Evolutionary conservation across 2,888 invertebrate species (phyloP).

Genomic region (Gymnosoma rotundatum): DNA sequence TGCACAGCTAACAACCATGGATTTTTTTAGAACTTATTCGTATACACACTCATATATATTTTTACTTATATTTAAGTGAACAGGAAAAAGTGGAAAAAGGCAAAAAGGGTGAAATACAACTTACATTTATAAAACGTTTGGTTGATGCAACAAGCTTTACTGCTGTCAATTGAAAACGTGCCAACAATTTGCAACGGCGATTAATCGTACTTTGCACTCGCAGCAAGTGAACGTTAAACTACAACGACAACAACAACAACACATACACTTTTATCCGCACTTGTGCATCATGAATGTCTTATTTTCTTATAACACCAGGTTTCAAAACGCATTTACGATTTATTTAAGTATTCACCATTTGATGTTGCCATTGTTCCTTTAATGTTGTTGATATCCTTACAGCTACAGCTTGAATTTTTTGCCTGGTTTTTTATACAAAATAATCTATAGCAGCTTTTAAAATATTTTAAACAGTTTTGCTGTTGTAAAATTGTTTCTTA

Average conservation of each 20-base stretch:
- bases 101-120: slow-evolving; percentile 35
- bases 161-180: slow-evolving; percentile 81
- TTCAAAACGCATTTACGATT: slow-evolving; percentile 58
- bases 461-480: slow-evolving; percentile 35
- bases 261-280: not conserved
- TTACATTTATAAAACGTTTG: slow-evolving; percentile 66
- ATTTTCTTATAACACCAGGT: slow-evolving; percentile 54
- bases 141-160: slow-evolving; percentile 70
- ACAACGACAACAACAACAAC: slow-evolving; percentile 14
- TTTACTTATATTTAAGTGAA: not conserved
- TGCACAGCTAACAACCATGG: slow-evolving; percentile 61
- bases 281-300: slow-evolving; percentile 53
- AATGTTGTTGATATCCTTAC: slow-evolving; percentile 20
- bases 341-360: slow-evolving; percentile 26
- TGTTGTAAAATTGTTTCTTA: slow-evolving; percentile 10
- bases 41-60: not conserved
- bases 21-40: slow-evolving; percentile 27
- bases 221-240: slow-evolving; percentile 38
- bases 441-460: slow-evolving; percentile 13
- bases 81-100: not conserved
- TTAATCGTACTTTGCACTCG: slow-evolving; percentile 76
- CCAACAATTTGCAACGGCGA: slow-evolving; percentile 82
- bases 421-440: slow-evolving; percentile 28
- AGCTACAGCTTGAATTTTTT: slow-evolving; percentile 26
- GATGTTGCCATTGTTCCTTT: slow-evolving; percentile 22